Base-by-base conservation (phyloP, 2,888 invertebrate genomes). In the Furcula furcula region DNA sequence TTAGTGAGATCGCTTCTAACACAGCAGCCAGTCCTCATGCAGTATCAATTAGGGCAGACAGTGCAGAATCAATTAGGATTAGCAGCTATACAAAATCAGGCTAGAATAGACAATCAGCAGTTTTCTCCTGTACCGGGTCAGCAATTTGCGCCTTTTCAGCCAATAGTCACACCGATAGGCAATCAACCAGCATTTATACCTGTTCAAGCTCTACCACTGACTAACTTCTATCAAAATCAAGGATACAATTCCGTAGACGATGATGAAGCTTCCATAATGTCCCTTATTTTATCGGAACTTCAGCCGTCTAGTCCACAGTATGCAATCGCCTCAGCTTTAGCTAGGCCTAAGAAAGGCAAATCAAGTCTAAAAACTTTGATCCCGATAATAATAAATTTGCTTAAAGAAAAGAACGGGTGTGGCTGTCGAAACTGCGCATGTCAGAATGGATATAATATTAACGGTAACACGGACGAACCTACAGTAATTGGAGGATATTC, bases 301-400 rank as follows among this genome's bases (percentile, higher is more conserved):
- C 55, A 46, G 27, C 34, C 35, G 13, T 16, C 36, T 3, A 40
- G 41, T 7, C 32, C 44, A 14, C 51, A 49, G 12, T 49, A 44
- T 31, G 28, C 34, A 31, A 31, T 51, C 43, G 27, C 41, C 47
- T 34, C 48, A 37, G 18, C 48, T 36, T 30, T 50, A 47, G 36
- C 30, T 35, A 11, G 53, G 36, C 36, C 57, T 33, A 46, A 55
- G 36, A 34, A 46, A 36, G 46, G 50, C 28, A 65, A 76, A 57
- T 67, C 72, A 1, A 74, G 46, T 45, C 60, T 82, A 14, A 82
- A 82, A 53, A 36, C 69, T 11, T 45, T 87, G 13, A 56, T 86
- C 1, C 85, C 87, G 1, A 52, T 86, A n/a, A 64, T 87, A 44
- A 49, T 85, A 7, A 74, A 76, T 40, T 50, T 86, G 27, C 30